Evolutionary conservation across 2,797 vertebrate genomes (phyloP).

Genomic region (Alcedo quadribrachys): DNA sequence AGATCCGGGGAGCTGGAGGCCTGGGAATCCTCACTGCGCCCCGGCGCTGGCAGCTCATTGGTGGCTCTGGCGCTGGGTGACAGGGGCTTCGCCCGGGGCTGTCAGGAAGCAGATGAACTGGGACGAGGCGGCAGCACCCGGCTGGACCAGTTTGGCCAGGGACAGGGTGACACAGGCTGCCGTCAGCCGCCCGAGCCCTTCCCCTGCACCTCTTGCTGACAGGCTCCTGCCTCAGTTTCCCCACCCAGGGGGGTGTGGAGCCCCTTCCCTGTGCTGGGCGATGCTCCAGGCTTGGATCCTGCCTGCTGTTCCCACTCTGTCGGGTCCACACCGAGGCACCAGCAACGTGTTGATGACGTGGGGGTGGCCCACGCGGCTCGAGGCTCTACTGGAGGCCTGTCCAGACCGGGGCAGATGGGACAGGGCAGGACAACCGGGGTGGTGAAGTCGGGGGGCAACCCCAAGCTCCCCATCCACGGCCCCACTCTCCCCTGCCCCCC

Average conservation of each 20-base stretch:
- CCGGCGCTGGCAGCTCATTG: accelerated
- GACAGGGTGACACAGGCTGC: neutral
- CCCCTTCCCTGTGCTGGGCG: neutral
- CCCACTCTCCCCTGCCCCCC: neutral
- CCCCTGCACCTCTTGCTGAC: neutral
- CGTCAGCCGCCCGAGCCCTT: neutral
- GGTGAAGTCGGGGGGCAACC: neutral
- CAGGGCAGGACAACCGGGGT: no score
- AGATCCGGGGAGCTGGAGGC: neutral
- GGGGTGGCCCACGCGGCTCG: no score
- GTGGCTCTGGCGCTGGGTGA: neutral
- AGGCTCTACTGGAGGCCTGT: neutral
- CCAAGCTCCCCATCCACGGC: neutral
- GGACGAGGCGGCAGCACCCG: neutral
- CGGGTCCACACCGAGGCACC: neutral
- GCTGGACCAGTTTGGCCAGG: constrained; percentile 11
- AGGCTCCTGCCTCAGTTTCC: neutral
- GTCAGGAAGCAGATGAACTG: neutral
- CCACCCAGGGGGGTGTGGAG: accelerated
- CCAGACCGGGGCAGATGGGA: neutral
- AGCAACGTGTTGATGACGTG: accelerated
- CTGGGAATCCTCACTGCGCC: neutral
- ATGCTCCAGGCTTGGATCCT: neutral
- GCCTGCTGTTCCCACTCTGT: no score
- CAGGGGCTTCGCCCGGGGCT: neutral